Conservation (phyloP, 2,797 vertebrate genomes). For the Linurgus olivaceus region DNA sequence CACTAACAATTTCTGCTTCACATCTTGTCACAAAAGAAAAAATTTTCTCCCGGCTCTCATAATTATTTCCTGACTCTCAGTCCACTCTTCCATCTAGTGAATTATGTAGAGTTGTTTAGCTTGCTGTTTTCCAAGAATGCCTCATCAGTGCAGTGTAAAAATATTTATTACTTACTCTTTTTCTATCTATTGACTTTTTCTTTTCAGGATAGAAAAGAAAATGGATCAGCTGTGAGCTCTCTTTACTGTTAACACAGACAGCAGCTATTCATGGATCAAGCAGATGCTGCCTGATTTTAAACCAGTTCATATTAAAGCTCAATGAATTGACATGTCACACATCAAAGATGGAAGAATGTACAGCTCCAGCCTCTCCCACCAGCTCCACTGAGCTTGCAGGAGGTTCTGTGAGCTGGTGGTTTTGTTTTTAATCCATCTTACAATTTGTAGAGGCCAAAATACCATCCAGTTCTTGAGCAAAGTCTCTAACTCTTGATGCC, state of each 20-base stretch:
- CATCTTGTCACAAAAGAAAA: neutral
- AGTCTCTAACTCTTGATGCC: neutral
- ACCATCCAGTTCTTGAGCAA: neutral
- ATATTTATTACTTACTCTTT: conserved; percentile 62
- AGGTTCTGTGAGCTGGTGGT: neutral
- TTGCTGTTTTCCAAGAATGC: conserved; percentile 65
- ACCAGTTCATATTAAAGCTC: conserved; percentile 8
- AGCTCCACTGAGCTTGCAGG: neutral
- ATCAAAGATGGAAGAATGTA: neutral
- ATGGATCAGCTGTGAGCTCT: conserved; percentile 56
- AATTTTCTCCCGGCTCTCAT: neutral
- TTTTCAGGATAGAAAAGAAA: conserved; percentile 31
- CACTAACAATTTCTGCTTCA: neutral
- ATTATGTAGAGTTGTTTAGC: conserved; percentile 57
- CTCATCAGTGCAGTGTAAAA: conserved; percentile 56
- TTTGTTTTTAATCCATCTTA: neutral
- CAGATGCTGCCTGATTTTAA: conserved; percentile 50
- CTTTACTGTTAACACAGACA: conserved; percentile 21
- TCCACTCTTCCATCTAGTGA: conserved; percentile 39
- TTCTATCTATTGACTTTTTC: conserved; percentile 45
- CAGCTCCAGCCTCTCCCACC: neutral
- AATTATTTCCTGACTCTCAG: conserved; percentile 59
- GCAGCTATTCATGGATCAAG: conserved; percentile 47
- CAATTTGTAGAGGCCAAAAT: neutral
- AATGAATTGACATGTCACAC: neutral